Evolutionary conservation across 2,797 vertebrate genomes (phyloP).

Genomic region (Petrocephalus schoutedeni): DNA sequence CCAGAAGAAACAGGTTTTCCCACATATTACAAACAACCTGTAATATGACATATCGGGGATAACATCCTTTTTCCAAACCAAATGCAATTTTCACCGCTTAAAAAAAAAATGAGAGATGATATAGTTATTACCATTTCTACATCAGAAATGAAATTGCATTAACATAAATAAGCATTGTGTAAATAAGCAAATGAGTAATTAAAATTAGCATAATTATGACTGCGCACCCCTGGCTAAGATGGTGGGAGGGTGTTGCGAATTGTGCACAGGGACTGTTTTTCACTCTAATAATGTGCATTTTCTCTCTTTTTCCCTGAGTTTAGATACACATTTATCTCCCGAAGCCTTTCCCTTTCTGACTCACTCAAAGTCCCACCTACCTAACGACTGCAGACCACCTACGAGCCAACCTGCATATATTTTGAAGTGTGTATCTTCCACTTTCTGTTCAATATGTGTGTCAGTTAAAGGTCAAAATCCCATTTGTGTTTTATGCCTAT

Average conservation of each 20-base stretch:
- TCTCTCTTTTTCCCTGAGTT: not conserved
- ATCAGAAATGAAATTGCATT: not conserved
- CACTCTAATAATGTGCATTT: not conserved
- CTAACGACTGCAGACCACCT: not conserved
- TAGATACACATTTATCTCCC: not conserved
- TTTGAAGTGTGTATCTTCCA: not conserved
- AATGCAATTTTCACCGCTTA: not conserved
- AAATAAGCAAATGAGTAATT: conserved; percentile 14
- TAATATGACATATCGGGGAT: not conserved
- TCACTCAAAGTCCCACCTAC: not conserved
- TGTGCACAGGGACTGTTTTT: not conserved
- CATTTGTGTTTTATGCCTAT: not conserved
- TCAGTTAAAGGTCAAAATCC: not conserved
- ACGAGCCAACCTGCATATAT: not conserved
- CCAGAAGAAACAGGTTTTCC: no score
- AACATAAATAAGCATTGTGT: not conserved
- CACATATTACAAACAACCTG: no score
- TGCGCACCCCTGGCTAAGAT: not conserved
- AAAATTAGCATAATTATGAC: conserved; percentile 16
- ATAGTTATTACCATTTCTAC: not conserved
- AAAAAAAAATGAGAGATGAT: not conserved
- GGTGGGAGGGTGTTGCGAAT: not conserved
- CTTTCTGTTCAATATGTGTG: not conserved
- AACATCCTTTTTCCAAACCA: not conserved
- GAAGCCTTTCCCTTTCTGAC: not conserved